phyloP scores from a whole-genome alignment of 2,113 vertebrate species.

The Corythoichthys haematopterus region DNA sequence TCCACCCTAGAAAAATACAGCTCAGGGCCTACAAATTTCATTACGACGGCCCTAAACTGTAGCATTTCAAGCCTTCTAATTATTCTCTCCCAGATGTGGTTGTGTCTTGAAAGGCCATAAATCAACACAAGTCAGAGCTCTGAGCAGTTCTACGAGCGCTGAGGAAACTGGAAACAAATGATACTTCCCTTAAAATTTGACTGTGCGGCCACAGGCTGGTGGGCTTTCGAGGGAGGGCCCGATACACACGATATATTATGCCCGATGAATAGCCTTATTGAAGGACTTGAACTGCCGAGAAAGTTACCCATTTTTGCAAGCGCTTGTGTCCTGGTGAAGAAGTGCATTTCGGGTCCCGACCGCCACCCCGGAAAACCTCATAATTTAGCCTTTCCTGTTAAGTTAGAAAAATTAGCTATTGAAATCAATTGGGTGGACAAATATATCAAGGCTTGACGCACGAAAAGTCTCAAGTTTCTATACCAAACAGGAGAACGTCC shows the following conservation, averaged over 20 bases:
- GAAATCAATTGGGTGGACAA: too few relatives aligned
- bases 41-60: conserved; percentile 78
- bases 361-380: neutral
- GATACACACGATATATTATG: neutral
- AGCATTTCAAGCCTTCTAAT: conserved; percentile 84
- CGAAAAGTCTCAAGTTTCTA: too few relatives aligned
- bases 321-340: neutral
- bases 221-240: neutral
- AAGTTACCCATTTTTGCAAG: neutral
- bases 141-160: conserved; percentile 78
- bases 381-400: too few relatives aligned
- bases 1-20: conserved; percentile 43
- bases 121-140: conserved; percentile 76
- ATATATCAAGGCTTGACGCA: too few relatives aligned
- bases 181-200: conserved; percentile 63
- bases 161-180: conserved; percentile 90
- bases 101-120: conserved; percentile 76
- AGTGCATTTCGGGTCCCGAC: neutral
- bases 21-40: conserved; percentile 73
- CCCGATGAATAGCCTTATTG: neutral
- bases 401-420: too few relatives aligned
- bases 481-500: too few relatives aligned
- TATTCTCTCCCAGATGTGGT: conserved; percentile 86
- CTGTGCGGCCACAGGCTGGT: conserved; percentile 14
- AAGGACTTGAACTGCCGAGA: neutral